Evolutionary conservation across 2,888 invertebrate species (phyloP).

Genomic region (Psylliodes chrysocephalus): DNA sequence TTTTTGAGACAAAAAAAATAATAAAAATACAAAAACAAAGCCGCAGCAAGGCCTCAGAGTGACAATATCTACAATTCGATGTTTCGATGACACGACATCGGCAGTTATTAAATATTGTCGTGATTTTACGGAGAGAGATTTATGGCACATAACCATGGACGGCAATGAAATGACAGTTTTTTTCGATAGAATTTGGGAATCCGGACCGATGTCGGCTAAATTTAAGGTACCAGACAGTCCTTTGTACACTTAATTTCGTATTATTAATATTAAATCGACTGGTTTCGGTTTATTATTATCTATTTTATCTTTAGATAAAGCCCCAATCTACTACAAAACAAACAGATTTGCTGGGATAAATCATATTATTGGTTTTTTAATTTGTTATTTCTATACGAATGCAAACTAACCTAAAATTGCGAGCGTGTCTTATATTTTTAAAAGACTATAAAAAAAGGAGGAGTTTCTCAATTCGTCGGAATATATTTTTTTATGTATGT

Average conservation of each 20-base stretch:
- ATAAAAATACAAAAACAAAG: constrained; percentile 18
- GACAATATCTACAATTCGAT: constrained; percentile 23
- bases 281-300: constrained; percentile 18
- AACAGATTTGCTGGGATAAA: too few relatives aligned
- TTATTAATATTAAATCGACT: constrained; percentile 27
- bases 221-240: constrained; percentile 30
- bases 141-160: constrained; percentile 13
- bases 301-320: constrained; percentile 7
- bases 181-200: constrained; percentile 1
- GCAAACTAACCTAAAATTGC: too few relatives aligned
- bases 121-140: constrained; percentile 11
- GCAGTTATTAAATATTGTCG: constrained; percentile 28
- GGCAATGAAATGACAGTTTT: constrained; percentile 5
- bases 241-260: constrained; percentile 30
- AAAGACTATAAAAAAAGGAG: too few relatives aligned
- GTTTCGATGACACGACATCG: constrained; percentile 13
- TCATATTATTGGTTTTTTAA: too few relatives aligned
- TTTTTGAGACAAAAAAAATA: constrained; percentile 20
- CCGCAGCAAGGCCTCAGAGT: not conserved
- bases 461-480: too few relatives aligned
- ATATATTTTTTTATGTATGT: too few relatives aligned
- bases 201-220: constrained; percentile 9
- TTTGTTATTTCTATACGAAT: too few relatives aligned
- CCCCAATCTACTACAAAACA: too few relatives aligned
- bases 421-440: too few relatives aligned